Evolutionary conservation across 2,797 vertebrate genomes (phyloP).

Genomic region (Masticophis lateralis): DNA sequence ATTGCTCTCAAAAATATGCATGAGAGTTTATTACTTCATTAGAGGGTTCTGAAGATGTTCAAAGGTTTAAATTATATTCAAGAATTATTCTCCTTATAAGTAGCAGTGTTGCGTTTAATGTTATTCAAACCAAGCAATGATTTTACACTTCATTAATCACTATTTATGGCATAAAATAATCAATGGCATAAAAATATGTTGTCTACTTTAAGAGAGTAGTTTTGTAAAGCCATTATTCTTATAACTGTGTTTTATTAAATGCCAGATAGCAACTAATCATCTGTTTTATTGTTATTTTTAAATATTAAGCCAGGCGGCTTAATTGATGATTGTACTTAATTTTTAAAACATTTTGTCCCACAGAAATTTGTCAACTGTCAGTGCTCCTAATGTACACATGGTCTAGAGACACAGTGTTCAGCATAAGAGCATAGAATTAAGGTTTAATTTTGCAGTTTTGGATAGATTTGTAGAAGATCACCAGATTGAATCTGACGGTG

Average conservation of each 20-base stretch:
- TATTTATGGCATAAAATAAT: slow-evolving; percentile 52
- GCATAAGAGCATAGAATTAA: slow-evolving; percentile 60
- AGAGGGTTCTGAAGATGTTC: slow-evolving; percentile 55
- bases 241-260: slow-evolving; percentile 63
- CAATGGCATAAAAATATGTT: slow-evolving; percentile 36
- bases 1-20: slow-evolving; percentile 47
- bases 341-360: slow-evolving; percentile 69
- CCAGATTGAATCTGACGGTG: background rate
- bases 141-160: slow-evolving; percentile 56
- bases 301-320: slow-evolving; percentile 56
- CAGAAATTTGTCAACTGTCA: slow-evolving; percentile 67
- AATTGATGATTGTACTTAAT: slow-evolving; percentile 69
- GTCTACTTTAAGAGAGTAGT: slow-evolving; percentile 51
- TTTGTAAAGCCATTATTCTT: slow-evolving; percentile 58
- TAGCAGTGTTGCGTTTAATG: slow-evolving; percentile 28
- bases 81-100: slow-evolving; percentile 33
- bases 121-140: slow-evolving; percentile 57
- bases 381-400: slow-evolving; percentile 55
- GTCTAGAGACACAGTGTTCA: slow-evolving; percentile 50
- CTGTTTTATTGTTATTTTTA: slow-evolving; percentile 54
- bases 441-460: slow-evolving; percentile 48
- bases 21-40: slow-evolving; percentile 54
- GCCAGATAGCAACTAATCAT: slow-evolving; percentile 54
- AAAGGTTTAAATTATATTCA: slow-evolving; percentile 39
- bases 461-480: background rate